phyloP scores from a whole-genome alignment of 1,140 invertebrate genomes.

The Drosophila seguyi region DNA sequence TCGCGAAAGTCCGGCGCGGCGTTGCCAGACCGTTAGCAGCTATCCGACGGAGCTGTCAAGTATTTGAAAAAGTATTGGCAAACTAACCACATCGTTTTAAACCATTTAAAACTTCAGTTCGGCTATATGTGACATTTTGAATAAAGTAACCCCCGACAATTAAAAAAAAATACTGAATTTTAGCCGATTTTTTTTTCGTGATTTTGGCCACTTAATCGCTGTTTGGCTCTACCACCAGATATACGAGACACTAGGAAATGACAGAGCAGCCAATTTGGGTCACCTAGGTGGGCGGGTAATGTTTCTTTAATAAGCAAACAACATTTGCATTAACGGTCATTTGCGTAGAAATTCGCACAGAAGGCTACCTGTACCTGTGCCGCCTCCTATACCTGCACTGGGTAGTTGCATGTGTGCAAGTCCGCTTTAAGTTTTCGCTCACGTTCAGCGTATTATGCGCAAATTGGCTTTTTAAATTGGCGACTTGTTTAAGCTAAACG shows the following conservation, averaged over 20 bases:
- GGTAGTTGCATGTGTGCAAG: constrained; percentile 39
- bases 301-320: constrained; percentile 65
- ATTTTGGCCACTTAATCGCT: no score
- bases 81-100: no score
- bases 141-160: no score
- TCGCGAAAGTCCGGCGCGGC: not conserved
- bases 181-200: no score
- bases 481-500: constrained; percentile 79
- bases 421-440: constrained; percentile 74
- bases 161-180: no score
- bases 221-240: no score
- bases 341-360: constrained; percentile 54
- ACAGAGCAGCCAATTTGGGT: constrained; percentile 51
- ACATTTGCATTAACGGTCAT: constrained; percentile 71
- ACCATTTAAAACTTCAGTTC: no score
- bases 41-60: not conserved
- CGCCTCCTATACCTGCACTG: not conserved
- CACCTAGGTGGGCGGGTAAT: constrained; percentile 61
- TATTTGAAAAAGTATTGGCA: not conserved
- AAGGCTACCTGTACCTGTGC: constrained; percentile 29
- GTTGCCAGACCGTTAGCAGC: not conserved
- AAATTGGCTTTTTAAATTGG: constrained; percentile 84
- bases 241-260: not conserved
- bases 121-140: no score
- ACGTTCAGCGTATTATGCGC: constrained; percentile 79